Evolutionary conservation across 2,888 invertebrate genomes (phyloP).

Genomic region (Pocota personata): DNA sequence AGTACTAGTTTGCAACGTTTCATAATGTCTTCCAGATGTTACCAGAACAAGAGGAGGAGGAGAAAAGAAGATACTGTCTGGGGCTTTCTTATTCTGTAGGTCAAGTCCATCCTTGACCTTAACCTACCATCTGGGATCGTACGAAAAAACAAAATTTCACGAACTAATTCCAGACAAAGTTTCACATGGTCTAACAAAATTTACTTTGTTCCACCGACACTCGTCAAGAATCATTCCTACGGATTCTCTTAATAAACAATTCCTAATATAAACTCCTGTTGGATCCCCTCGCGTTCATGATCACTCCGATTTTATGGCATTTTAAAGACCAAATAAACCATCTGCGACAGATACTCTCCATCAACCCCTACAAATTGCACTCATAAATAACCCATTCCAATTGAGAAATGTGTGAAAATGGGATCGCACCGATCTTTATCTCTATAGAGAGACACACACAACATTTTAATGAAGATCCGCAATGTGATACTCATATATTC

Average conservation of each 20-base stretch:
- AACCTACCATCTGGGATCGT: background rate
- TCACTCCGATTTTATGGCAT: slow-evolving; percentile 43
- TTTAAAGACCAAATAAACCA: slow-evolving; percentile 63
- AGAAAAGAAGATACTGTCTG: no score
- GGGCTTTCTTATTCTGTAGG: no score
- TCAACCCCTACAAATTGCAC: slow-evolving; percentile 69
- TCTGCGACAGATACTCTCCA: slow-evolving; percentile 58
- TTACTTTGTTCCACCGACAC: background rate
- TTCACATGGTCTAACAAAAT: background rate
- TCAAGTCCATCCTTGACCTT: background rate
- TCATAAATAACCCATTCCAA: slow-evolving; percentile 71
- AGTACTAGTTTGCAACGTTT: no score
- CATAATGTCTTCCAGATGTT: no score
- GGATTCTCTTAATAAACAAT: background rate
- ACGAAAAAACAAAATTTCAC: background rate
- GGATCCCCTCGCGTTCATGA: background rate
- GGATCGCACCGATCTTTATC: slow-evolving; percentile 64
- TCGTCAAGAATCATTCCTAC: background rate
- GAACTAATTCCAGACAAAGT: background rate
- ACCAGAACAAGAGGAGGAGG: no score
- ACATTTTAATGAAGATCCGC: slow-evolving; percentile 61
- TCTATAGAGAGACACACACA: background rate
- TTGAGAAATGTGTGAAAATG: slow-evolving; percentile 69
- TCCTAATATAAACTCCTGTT: background rate
- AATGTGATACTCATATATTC: slow-evolving; percentile 54